phyloP scores from a whole-genome alignment of 2,888 invertebrate genomes.

The Lasius platythorax region DNA sequence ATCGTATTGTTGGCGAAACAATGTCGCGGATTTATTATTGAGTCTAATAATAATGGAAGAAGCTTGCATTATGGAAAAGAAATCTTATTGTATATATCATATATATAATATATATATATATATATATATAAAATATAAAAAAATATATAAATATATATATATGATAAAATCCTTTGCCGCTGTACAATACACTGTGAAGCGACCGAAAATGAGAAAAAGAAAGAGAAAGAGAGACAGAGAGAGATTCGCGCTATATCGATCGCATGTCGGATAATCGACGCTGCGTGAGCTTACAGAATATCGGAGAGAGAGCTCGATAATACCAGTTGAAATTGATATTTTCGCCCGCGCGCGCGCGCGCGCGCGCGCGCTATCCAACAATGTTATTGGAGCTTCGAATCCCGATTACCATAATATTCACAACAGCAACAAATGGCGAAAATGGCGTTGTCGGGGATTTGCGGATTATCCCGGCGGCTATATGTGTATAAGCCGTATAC shows the following conservation, averaged over 20 bases:
- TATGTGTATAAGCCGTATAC: constrained; percentile 24
- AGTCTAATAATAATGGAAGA: constrained; percentile 35
- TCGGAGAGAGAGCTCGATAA: constrained; percentile 51
- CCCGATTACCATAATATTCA: constrained; percentile 57
- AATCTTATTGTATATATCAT: not conserved
- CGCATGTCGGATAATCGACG: constrained; percentile 42
- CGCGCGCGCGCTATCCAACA: constrained; percentile 39
- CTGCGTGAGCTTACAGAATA: constrained; percentile 53
- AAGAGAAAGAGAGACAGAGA: not conserved
- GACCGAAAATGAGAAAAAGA: not conserved
- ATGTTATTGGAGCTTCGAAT: constrained; percentile 52
- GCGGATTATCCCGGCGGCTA: constrained; percentile 48
- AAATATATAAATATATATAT: not conserved
- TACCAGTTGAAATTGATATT: constrained; percentile 56
- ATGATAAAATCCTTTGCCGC: constrained; percentile 31
- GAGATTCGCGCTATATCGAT: constrained; percentile 42
- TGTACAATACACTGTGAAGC: not conserved
- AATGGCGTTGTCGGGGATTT: constrained; percentile 55
- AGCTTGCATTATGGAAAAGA: not conserved
- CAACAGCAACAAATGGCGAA: constrained; percentile 56
- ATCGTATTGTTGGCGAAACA: constrained; percentile 37
- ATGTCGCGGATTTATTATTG: constrained; percentile 23
- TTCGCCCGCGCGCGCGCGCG: constrained; percentile 32
- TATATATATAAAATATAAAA: not conserved
- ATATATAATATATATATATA: not conserved